Base-by-base conservation (phyloP, 2,797 vertebrate genomes). In the Parauchenoglanis punctatus region DNA sequence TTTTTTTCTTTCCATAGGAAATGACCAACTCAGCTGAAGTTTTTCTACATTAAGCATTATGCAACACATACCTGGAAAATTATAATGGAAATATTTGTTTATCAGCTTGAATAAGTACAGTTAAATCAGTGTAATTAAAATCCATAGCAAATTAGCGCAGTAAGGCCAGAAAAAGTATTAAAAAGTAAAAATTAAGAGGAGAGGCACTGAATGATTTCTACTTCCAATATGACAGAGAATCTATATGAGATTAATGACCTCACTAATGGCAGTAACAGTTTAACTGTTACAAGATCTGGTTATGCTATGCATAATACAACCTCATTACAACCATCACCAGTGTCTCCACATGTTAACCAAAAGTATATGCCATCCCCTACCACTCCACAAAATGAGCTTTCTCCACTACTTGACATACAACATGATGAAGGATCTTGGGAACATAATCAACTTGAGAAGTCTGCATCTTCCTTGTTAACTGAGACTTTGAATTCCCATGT, bases 171-270 rank as follows among this genome's bases (percentile, higher is more conserved):
- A 28, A 40, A 40, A 40, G 40, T 40, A 40, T 40, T 7, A 52
- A 13, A 18, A 81, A 76, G 11, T 40, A 40, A 65, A 52, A 77
- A 81, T 35, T 20, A 68, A 84, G 17, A 58, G 6, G 35, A 82
- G 52, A 59, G 25, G 0, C 17, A 88, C 15, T 83, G 40, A 52
- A 35, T 63, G n/a, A 40, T 84, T 20, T 35, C 63, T 46, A 20
- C 58, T 89, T 83, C 49, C 52, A 91, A 75, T 49, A 97, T 97
- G 97, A 96, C 96, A 88, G 96, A 97, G 89, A 96, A 97, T 92
- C 94, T 97, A 49, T 97, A 96, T 92, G 96, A 96, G 93, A 91
- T 93, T 77, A 96, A 94, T 90, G 96, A 96, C 56, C 89, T 94
- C 88, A 91, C 93, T 87, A 96, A 94, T 84, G 88, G 92, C 90